phyloP scores from a whole-genome alignment of 2,797 vertebrate genomes.

The Sebastes baramenuke region DNA sequence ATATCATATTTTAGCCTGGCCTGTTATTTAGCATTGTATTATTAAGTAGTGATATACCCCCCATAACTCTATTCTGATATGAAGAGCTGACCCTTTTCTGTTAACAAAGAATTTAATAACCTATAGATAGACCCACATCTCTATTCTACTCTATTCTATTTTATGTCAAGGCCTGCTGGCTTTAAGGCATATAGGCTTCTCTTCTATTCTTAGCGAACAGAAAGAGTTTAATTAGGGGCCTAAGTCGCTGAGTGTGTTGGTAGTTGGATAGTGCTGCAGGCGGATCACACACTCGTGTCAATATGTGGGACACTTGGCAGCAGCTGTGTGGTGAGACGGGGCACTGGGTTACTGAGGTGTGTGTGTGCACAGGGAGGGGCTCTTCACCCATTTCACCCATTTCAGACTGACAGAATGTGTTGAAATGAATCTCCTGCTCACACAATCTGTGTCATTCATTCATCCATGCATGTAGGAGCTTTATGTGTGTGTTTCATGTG shows the following conservation, averaged over 20 bases:
- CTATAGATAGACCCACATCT: neutral
- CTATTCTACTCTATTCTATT: neutral
- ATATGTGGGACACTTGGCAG: constrained; percentile 65
- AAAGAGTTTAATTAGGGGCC: constrained; percentile 52
- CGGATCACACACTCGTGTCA: constrained; percentile 44
- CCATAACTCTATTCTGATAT: neutral
- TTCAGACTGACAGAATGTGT: constrained; percentile 19
- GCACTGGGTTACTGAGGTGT: constrained; percentile 53
- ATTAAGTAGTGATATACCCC: neutral
- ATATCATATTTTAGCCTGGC: neutral
- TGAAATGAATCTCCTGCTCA: constrained; percentile 19
- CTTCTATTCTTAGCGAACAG: constrained; percentile 43
- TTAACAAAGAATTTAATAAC: neutral
- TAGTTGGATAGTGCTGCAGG: constrained; percentile 45
- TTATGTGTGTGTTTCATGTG: constrained; percentile 18
- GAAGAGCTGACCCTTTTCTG: neutral
- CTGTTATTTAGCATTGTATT: neutral
- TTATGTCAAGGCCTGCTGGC: constrained; percentile 4
- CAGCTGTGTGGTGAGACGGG: constrained; percentile 56
- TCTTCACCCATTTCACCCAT: neutral
- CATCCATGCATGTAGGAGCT: constrained; percentile 25
- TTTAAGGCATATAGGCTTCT: constrained; percentile 14
- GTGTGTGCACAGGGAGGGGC: neutral
- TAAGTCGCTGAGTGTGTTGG: constrained; percentile 24
- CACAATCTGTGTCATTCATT: constrained; percentile 24